Base-by-base conservation (phyloP, 2,797 vertebrate genomes). In the Eupleurogrammus muticus region DNA sequence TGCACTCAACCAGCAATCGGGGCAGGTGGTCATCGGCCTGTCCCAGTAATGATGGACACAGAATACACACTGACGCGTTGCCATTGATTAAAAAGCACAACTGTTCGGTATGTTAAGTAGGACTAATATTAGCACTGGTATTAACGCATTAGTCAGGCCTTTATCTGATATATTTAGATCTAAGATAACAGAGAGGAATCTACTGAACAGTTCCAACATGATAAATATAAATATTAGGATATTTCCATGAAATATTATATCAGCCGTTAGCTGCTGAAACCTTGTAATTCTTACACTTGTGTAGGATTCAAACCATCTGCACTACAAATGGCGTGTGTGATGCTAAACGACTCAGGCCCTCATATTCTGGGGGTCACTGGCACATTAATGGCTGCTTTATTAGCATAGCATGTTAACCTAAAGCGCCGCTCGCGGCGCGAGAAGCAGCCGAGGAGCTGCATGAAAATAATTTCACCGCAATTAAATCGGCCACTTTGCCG, bases 391-490 rank as follows among this genome's bases (percentile, higher is more conserved):
- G 70, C 57, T 54, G 46, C 54, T 87, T 79, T 81, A 70, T 77
- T 76, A 73, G 49, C 63, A 36, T 73, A 19, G 51, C 34, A 19
- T 77, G 73, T 79, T 79, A 70, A 85, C 73, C 72, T 77, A 66
- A 61, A 80, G 71, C 74, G 1, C 59, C 2, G 66, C 66, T 77
- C 57, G 64, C 47, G 14, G 20, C 48, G 5, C 57, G 66, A 58
- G 83, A 67, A 66, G 79, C 64, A 73, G 40, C 19, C 0, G 16
- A 73, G 75, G 61, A 84, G 77, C 80, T 70, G 74, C 83, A 35
- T 72, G 80, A 80, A 87, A 84, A 83, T 58, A 58, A 88, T 83
- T 79, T 80, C 78, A 17, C 19, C 14, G 24, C 75, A 82, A 79
- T 85, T 83, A 84, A 59, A 62, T 76, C 60, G 44, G 70, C 44